phyloP scores from a whole-genome alignment of 2,113 vertebrate genomes.

The Gambusia affinis region DNA sequence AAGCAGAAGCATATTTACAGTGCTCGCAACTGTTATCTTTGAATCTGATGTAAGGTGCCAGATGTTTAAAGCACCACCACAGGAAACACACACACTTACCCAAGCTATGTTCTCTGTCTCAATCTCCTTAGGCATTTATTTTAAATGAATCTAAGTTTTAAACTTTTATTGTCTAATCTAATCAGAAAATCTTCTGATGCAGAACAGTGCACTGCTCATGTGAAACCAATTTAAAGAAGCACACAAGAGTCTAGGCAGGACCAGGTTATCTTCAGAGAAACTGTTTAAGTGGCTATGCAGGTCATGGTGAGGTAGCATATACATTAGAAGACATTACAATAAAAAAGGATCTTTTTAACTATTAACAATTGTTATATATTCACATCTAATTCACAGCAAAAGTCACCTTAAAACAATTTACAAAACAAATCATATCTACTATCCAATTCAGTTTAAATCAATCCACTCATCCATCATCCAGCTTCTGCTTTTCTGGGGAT shows the following conservation, averaged over 20 bases:
- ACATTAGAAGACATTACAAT: not conserved
- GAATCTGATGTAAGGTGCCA: no score
- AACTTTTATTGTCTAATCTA: slow-evolving; percentile 61
- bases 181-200: slow-evolving; percentile 76
- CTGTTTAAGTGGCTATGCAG: not conserved
- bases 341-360: not conserved
- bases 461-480: no score
- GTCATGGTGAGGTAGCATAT: slow-evolving; percentile 1
- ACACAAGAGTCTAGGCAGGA: slow-evolving; percentile 51
- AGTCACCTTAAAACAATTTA: not conserved
- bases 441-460: not conserved
- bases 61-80: no score
- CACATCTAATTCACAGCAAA: no score
- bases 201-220: slow-evolving; percentile 72
- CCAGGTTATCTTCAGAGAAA: slow-evolving; percentile 46
- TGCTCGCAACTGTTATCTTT: no score
- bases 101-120: slow-evolving; percentile 1
- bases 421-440: not conserved
- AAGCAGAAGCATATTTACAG: no score
- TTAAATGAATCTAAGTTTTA: no score
- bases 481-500: no score
- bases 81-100: slow-evolving; percentile 24
- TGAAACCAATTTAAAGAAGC: slow-evolving; percentile 60
- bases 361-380: no score
- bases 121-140: not conserved